Evolutionary conservation across 1,140 invertebrate species (phyloP), one percentile per base, ranked within the genome.

Genomic region (Zaprionus gabonicus): DNA sequence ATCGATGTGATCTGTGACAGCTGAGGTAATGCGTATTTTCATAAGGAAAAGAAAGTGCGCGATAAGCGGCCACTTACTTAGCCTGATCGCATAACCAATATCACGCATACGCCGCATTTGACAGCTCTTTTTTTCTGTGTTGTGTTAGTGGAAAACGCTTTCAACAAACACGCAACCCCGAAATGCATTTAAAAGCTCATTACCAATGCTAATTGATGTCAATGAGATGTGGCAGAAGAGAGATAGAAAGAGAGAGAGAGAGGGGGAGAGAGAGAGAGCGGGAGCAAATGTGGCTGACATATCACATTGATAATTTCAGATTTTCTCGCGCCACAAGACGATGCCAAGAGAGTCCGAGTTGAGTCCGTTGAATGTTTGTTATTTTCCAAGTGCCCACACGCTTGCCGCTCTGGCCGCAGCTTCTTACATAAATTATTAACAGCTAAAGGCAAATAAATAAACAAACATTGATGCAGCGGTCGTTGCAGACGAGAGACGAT

Each of bases 401-500:
- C 72, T 88, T 58, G 72, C 59, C 34, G 58, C 36, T 31, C 44
- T 23, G 20, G 51, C 60, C 51, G 60, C 53, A 62, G 64, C 70
- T 64, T 73, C 84, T 84, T 88, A 88, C 85, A 88, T 88, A 88
- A 88, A 88, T 88, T 88, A 88, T 88, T 88, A 88, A 88, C 85
- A 90, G 85, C 85, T 83, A 78, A 88, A 76, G 58, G 85, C 79
- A 85, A 90, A 90, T 88, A 88, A 90, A 85, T 84, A 88, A 88
- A 88, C 84, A 88, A 88, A 88, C 85, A 88, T 67, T 75, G 80
- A 65, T 46, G 31, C 58, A 66, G 80, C 76, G 31, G 69, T 23
- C 6, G 60, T 17, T 53, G 68, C 60, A 36, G 68, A 46, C 41
- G 41, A 38, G 41, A 38, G 55, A 53, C 31, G 68, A 10, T 13